Evolutionary conservation across 2,797 vertebrate species (phyloP).

Genomic region (Graptemys geographica): DNA sequence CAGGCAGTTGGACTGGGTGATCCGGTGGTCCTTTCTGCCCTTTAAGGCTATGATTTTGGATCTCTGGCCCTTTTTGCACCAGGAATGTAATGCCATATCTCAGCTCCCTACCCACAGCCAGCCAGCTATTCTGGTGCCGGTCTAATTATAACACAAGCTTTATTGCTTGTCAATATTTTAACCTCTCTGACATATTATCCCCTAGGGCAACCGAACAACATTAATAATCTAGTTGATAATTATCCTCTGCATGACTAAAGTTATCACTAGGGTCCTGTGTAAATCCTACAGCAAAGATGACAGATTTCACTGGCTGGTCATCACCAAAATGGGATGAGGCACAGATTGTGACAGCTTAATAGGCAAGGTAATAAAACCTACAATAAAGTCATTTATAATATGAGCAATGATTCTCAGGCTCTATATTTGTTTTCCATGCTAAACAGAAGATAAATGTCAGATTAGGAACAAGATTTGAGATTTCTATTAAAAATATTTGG

Average conservation of each 20-base stretch:
- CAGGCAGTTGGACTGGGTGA: neutral
- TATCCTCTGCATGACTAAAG: slow-evolving; percentile 71
- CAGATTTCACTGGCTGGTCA: slow-evolving; percentile 52
- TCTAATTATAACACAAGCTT: slow-evolving; percentile 55
- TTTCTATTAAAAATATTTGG: slow-evolving; percentile 74
- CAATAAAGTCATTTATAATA: slow-evolving; percentile 64
- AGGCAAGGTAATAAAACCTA: slow-evolving; percentile 66
- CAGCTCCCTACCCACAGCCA: neutral
- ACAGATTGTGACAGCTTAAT: slow-evolving; percentile 62
- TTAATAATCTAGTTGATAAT: slow-evolving; percentile 73
- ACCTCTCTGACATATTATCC: slow-evolving; percentile 68
- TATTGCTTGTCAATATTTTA: slow-evolving; percentile 74
- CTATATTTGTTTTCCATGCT: slow-evolving; percentile 67
- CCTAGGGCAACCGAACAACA: slow-evolving; percentile 62
- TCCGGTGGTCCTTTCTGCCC: neutral
- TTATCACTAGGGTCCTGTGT: slow-evolving; percentile 57
- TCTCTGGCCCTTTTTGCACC: neutral
- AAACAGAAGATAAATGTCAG: slow-evolving; percentile 74
- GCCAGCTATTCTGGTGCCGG: neutral
- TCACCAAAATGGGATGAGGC: slow-evolving; percentile 27
- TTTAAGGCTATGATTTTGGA: neutral
- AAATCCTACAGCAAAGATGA: slow-evolving; percentile 68
- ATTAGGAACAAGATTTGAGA: slow-evolving; percentile 68
- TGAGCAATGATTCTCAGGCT: slow-evolving; percentile 39
- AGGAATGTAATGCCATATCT: neutral